These are phyloP conservation scores for Cairina moschata DNA, from an alignment of 2,113 vertebrate genomes.

Conservation along the genomic window DNA sequence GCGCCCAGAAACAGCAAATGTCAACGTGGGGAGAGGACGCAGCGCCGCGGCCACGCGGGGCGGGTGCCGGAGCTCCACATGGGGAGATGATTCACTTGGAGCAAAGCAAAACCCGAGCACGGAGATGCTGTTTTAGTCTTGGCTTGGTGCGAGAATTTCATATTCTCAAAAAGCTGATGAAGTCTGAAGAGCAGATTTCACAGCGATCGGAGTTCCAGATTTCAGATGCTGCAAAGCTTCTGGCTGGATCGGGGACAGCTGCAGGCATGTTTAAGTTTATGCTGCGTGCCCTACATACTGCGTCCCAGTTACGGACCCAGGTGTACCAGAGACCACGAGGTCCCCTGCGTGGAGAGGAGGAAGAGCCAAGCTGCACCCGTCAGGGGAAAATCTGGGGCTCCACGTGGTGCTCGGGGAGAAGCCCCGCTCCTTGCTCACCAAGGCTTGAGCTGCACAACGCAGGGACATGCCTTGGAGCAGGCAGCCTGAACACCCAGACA, in stretches of 20 bases:
- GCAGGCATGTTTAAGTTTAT: background rate
- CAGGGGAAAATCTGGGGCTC: background rate
- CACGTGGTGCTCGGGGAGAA: background rate
- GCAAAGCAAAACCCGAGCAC: rapidly evolving
- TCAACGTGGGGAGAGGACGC: rapidly evolving
- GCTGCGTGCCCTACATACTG: background rate
- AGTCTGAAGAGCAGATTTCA: background rate
- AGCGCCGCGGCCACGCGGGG: rapidly evolving
- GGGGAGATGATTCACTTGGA: background rate
- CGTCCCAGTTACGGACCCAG: slow-evolving; percentile 19
- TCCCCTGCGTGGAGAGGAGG: background rate
- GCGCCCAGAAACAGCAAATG: background rate
- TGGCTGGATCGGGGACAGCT: background rate
- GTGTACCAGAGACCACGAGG: background rate
- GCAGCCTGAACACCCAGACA: background rate
- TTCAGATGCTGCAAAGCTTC: background rate
- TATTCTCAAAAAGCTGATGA: background rate
- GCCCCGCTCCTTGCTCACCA: background rate
- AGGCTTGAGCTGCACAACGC: background rate
- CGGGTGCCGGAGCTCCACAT: rapidly evolving
- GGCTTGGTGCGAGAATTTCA: background rate
- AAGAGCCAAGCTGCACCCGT: background rate
- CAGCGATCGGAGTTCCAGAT: background rate
- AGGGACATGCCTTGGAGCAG: background rate
- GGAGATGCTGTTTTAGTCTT: background rate